These are phyloP conservation scores for Oophaga pumilio DNA, from an alignment of 2,113 vertebrate species.

Conservation along the genomic window DNA sequence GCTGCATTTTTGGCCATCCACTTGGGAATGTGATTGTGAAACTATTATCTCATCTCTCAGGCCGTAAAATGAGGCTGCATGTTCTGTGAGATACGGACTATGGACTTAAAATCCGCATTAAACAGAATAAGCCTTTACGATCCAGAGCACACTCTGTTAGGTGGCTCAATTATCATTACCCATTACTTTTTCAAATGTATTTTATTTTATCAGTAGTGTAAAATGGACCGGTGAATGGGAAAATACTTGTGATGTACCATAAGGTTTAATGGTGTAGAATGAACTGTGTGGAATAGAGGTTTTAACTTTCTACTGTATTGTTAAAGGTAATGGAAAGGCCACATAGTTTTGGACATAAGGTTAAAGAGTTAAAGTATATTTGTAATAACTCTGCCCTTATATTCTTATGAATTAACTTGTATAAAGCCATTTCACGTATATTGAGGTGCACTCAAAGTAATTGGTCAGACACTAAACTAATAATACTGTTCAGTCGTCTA, in stretches of 20 bases:
- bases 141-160: neutral
- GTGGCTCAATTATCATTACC: neutral
- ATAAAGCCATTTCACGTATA: neutral
- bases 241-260: neutral
- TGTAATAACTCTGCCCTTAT: neutral
- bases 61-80: neutral
- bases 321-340: neutral
- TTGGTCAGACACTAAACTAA: neutral
- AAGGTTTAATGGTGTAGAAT: conserved; percentile 1
- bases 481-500: no score
- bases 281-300: neutral
- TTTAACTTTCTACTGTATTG: neutral
- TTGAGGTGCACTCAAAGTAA: neutral
- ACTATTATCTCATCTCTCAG: conserved; percentile 4
- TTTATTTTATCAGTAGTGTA: neutral
- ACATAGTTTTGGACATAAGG: neutral
- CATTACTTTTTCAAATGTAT: conserved; percentile 8
- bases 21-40: neutral
- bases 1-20: conserved; percentile 11
- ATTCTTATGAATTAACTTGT: neutral
- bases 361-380: neutral
- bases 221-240: neutral
- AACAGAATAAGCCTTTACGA: neutral
- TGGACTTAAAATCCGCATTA: neutral
- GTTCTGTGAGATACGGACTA: neutral